Evolutionary conservation across 2,797 vertebrate genomes (phyloP), one percentile per base, ranked within the genome.

Genomic region (Protonibea diacanthus): DNA sequence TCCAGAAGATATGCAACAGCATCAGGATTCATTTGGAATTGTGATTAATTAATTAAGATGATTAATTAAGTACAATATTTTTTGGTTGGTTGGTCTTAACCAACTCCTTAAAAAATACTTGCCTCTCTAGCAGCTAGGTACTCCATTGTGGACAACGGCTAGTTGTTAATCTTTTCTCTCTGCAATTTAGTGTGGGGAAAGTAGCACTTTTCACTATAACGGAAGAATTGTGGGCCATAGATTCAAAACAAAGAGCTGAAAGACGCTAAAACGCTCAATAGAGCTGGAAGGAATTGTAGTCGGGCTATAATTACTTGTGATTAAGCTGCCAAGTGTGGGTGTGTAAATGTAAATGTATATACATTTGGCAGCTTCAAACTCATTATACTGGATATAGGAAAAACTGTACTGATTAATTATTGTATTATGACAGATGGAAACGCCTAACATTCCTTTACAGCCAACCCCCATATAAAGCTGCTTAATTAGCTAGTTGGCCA

Each of bases 161-260:
- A n/a, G 14, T 6, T 6, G 23, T n/a, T n/a, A n/a, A 25, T n/a
- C 45, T 23, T 52, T 13, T 53, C 59, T 9, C 0, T 60, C 13
- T 48, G 23, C 11, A 0, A 2, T 42, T 45, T 21, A 23, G 1
- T 27, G n/a, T 18, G 13, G 21, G 13, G 9, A 17, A 51, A 29
- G 57, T 20, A 51, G 14, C 0, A 9, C 0, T 23, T 63, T 20
- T 48, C n/a, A 38, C 12, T 49, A 38, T 20, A 48, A 70, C 13
- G 21, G 21, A 29, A 10, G 42, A 49, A 9, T 0, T 21, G 10
- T 18, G 59, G 9, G 18, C 11, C 4, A 6, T 33, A 53, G 15
- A 72, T 60, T 17, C 21, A 48, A 67, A 60, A 60, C 62, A 48
- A 27, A 15, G 6, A 53, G n/a, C 25, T 65, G 11, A 71, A 51